Evolutionary conservation across 1,140 invertebrate species (phyloP), one percentile per base, ranked within the genome.

Genomic region (Eupristina koningsbergeri): DNA sequence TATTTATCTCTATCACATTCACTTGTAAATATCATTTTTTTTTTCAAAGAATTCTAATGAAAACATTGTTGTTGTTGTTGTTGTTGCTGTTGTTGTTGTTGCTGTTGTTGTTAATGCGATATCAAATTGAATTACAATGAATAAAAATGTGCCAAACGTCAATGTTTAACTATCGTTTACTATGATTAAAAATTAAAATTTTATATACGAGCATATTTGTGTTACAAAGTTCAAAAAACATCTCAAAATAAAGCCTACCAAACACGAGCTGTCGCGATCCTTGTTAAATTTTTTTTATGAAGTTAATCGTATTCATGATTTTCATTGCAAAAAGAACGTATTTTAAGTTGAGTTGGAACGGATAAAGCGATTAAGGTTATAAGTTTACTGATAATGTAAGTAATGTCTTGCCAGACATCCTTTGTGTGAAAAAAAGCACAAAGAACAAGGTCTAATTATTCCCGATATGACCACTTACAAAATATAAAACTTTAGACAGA

Each of bases 351-450:
- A 69, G 39, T 19, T 26, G n/a, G 67, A 26, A 31, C 67, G 22
- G 67, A 71, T 71, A 36, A 71, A 71, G 11, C 19, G 67, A 26
- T 71, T 36, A 36, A 71, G 67, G 67, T 71, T n/a, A 41, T 19
- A 26, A 71, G 67, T 22, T 22, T 71, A n/a, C 26, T 71, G 67
- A 71, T 71, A 71, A 71, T 41, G 22, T 19, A 13, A 11, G 36
- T 71, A 71, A 71, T 26, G 67, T 71, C 22, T 22, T 71, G 9
- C 22, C 39, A 22, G 19, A 13, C 22, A 71, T 36, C 67, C 7
- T 71, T 71, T 31, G 67, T 5, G 36, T 17, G 67, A 71, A 71
- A 71, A 71, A 71, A 71, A 22, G 22, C 41, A 71, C n/a, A 71
- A 71, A 22, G 67, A 41, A 71, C 67, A 71, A 39, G 67, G 67